Base-by-base conservation (phyloP, 1,140 invertebrate genomes). In the Eufriesea mexicana region DNA sequence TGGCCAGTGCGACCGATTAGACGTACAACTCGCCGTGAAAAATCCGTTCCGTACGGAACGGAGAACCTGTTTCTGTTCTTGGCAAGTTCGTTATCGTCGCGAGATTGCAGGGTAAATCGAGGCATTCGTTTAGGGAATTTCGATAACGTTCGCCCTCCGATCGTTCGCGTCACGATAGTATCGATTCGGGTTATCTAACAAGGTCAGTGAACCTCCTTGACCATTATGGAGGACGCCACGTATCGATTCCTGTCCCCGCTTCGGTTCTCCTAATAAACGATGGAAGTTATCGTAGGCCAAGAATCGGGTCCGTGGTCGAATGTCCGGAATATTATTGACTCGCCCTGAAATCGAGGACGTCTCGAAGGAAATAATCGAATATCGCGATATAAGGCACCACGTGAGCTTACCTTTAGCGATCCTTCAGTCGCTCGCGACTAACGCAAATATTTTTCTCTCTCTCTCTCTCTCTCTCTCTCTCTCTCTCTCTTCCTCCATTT, bases 131-230 rank as follows among this genome's bases (percentile, higher is more conserved):
- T 51, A 49, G 62, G 62, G 72, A 75, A 75, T 67, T 76, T 81
- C 79, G 80, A 77, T 83, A 83, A 61, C 80, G 74, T 18, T 25
- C 74, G 25, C 64, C 42, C 72, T 16, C 42, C 45, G 79, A 82
- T 82, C 49, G 35, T 35, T 35, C 35, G 20, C 25, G 51, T 45
- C 49, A 25, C 54, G 74, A 78, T 70, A 62, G 64, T 68, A 83
- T 83, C 74, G 80, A 83, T 78, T 78, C 66, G 80, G 74, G 66
- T 57, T 78, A 83, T 83, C 80, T 78, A 70, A 80, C 51, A 80
- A 84, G 78, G 83, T 73, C 77, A 68, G 28, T 80, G 83, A 84
- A 84, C 83, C 59, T 84, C 83, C 77, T 84, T 84, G 83, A 84
- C 83, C 83, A 80, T 84, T 80, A 79, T n/a, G 18, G 62, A 67